A percentile compares a stretch with the other conserved stretches of the same genome.
phyloP scores from a whole-genome alignment of 2,888 invertebrate species.

The Polyommatus icarus region DNA sequence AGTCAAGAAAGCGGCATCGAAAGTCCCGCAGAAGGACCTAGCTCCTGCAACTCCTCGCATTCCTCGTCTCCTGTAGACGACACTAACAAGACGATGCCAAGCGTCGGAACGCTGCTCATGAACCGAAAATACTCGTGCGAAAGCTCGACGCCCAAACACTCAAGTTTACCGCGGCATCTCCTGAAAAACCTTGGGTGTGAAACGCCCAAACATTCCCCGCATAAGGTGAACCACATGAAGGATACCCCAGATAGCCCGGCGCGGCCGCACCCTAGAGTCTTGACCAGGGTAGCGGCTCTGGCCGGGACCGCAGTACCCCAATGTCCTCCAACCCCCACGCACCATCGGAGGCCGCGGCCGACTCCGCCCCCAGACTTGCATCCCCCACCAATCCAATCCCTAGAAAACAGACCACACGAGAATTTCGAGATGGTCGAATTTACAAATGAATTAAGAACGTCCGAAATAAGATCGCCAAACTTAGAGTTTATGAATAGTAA shows the following conservation, averaged over 20 bases:
- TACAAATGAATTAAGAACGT: constrained; percentile 71
- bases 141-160: constrained; percentile 70
- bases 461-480: constrained; percentile 78
- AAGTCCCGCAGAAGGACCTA: constrained; percentile 63
- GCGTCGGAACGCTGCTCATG: constrained; percentile 69
- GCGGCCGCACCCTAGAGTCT: constrained; percentile 83
- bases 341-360: constrained; percentile 85
- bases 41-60: constrained; percentile 71
- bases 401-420: constrained; percentile 56
- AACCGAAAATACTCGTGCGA: constrained; percentile 71
- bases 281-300: constrained; percentile 80
- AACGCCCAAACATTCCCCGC: constrained; percentile 70
- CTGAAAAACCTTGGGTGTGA: constrained; percentile 69
- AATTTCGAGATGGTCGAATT: constrained; percentile 75
- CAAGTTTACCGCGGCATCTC: constrained; percentile 70
- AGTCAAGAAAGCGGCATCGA: constrained; percentile 57
- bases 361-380: constrained; percentile 80
- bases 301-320: constrained; percentile 82
- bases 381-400: constrained; percentile 73
- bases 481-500: constrained; percentile 80
- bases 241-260: constrained; percentile 64
- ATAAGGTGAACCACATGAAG: constrained; percentile 50
- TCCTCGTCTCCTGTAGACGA: constrained; percentile 70
- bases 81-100: constrained; percentile 54
- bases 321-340: constrained; percentile 93